Evolutionary conservation across 2,797 vertebrate species (phyloP).

Genomic region (Alca torda): DNA sequence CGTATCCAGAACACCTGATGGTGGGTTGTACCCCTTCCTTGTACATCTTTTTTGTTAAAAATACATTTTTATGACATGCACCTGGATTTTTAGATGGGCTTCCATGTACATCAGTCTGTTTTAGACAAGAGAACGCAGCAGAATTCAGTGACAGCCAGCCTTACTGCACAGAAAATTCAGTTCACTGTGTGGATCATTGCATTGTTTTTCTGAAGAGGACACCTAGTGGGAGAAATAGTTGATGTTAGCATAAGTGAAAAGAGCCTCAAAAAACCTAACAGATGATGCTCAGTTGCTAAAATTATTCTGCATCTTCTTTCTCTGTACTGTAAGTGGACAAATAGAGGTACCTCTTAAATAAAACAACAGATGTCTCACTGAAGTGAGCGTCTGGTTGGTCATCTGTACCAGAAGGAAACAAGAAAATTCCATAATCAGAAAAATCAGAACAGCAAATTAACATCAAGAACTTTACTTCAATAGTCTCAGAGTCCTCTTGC

Average conservation of each 20-base stretch:
- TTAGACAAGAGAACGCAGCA: neutral
- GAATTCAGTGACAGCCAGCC: neutral
- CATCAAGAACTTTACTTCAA: neutral
- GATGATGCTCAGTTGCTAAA: neutral
- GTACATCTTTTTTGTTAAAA: neutral
- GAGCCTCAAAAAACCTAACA: neutral
- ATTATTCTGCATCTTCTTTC: neutral
- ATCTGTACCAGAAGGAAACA: neutral
- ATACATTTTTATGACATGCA: neutral
- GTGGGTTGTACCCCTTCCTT: neutral
- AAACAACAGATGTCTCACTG: neutral
- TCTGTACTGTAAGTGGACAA: neutral
- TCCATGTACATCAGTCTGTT: neutral
- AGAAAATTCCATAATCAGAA: neutral
- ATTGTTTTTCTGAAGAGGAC: slow-evolving; percentile 25
- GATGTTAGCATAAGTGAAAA: neutral
- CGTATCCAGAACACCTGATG: neutral
- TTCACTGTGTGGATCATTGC: neutral
- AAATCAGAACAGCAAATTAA: neutral
- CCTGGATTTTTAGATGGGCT: neutral
- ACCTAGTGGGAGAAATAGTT: slow-evolving; percentile 14
- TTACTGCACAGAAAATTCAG: neutral
- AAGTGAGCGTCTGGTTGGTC: neutral
- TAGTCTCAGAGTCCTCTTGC: neutral
- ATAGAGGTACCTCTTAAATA: neutral